A percentile compares a stretch with the other conserved stretches of the same genome.
Evolutionary conservation across 2,113 vertebrate species (phyloP).

Genomic region (Eptesicus fuscus): DNA sequence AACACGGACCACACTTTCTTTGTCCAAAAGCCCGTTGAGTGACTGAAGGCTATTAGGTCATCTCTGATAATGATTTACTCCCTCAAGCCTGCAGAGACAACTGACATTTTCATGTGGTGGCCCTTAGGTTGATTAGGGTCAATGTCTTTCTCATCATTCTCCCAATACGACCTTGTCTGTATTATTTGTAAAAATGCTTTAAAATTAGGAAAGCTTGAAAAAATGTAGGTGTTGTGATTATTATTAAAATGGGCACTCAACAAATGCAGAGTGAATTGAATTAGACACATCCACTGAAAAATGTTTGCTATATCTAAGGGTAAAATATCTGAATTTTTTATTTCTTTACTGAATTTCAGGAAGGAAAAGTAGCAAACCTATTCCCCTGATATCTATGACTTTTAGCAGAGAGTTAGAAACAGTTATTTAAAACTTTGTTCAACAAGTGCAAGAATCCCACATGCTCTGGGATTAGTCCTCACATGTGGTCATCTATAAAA

Average conservation of each 20-base stretch:
- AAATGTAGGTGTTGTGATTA: not conserved
- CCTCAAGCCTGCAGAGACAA: not conserved
- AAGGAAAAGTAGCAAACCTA: not conserved
- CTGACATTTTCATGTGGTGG: not conserved
- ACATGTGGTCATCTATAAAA: not conserved
- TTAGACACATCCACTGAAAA: not conserved
- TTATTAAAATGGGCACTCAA: not conserved
- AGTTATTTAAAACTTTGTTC: not conserved
- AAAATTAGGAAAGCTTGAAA: not conserved
- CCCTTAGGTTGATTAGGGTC: not conserved
- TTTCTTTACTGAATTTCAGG: not conserved
- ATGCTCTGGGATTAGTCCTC: not conserved
- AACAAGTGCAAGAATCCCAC: not conserved
- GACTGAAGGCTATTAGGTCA: not conserved
- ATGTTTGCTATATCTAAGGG: not conserved
- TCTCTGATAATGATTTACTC: not conserved
- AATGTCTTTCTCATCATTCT: not conserved
- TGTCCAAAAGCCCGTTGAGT: not conserved
- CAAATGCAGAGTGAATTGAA: not conserved
- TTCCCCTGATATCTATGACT: not conserved
- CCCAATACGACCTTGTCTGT: not conserved
- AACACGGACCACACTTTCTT: accelerated
- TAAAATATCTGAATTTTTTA: not conserved
- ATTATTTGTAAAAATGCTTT: not conserved
- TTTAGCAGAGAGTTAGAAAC: not conserved